Evolutionary conservation across 2,888 invertebrate genomes (phyloP).

Genomic region (Philaethria dido): DNA sequence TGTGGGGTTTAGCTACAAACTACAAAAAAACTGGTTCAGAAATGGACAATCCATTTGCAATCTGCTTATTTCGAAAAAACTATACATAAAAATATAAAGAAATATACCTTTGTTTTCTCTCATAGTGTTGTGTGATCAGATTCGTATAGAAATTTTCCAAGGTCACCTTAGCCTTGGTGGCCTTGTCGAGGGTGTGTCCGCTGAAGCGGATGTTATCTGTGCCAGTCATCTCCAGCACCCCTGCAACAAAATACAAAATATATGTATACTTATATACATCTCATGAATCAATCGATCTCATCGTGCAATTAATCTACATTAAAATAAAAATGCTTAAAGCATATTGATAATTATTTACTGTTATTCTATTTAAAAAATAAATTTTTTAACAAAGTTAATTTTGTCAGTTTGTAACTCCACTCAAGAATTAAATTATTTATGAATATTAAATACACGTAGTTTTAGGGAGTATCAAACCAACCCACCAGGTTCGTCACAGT

Average conservation of each 20-base stretch:
- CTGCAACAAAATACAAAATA: constrained; percentile 70
- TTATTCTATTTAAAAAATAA: no score
- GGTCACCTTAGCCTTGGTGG: constrained; percentile 99
- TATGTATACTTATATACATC: background rate
- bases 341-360: no score
- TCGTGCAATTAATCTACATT: no score
- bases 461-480: no score
- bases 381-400: no score
- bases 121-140: constrained; percentile 98
- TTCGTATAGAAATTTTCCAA: constrained; percentile 99
- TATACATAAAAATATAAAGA: background rate
- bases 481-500: background rate
- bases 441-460: background rate
- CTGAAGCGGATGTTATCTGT: constrained; percentile 96
- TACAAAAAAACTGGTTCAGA: no score
- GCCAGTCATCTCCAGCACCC: constrained; percentile 93
- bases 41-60: no score
- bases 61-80: no score
- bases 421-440: no score
- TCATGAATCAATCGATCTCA: background rate
- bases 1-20: no score
- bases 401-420: no score
- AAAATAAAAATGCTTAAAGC: no score
- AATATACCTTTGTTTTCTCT: constrained; percentile 94
- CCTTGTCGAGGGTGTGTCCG: constrained; percentile 98